Evolutionary conservation across 1,140 invertebrate genomes (phyloP).

Genomic region (Leptopilina boulardi): DNA sequence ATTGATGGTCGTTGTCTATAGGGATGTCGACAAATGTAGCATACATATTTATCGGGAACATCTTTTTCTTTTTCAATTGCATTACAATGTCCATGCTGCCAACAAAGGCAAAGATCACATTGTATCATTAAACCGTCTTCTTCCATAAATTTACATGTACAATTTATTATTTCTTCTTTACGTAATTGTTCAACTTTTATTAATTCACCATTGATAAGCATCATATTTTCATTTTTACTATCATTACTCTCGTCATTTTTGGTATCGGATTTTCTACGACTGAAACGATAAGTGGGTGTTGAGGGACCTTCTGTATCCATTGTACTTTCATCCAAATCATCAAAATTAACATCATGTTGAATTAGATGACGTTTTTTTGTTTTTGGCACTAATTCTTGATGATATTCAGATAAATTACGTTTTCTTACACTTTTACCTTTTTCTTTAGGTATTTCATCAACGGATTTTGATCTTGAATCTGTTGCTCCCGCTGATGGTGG

Average conservation of each 20-base stretch:
- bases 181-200: conserved; percentile 71
- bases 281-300: conserved; percentile 68
- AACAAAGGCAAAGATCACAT: conserved; percentile 95
- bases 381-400: conserved; percentile 56
- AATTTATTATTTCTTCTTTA: conserved; percentile 90
- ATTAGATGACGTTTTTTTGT: conserved; percentile 61
- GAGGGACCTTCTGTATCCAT: conserved; percentile 69
- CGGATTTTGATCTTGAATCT: conserved; percentile 58
- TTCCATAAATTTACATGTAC: conserved; percentile 87
- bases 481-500: conserved; percentile 49
- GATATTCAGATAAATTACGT: conserved; percentile 63
- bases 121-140: conserved; percentile 97
- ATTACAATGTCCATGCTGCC: conserved; percentile 95
- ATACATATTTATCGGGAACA: conserved; percentile 94
- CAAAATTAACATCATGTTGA: conserved; percentile 62
- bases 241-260: conserved; percentile 72
- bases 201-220: conserved; percentile 73
- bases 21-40: conserved; percentile 90
- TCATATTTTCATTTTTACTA: conserved; percentile 70
- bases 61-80: conserved; percentile 87
- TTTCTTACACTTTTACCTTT: conserved; percentile 60
- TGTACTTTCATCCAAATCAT: conserved; percentile 68
- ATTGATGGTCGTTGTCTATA: conserved; percentile 81
- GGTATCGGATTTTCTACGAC: conserved; percentile 69
- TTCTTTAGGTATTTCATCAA: conserved; percentile 61